Evolutionary conservation across 2,888 invertebrate genomes (phyloP), one percentile per base, ranked within the genome.

Genomic region (Melipona beecheii): DNA sequence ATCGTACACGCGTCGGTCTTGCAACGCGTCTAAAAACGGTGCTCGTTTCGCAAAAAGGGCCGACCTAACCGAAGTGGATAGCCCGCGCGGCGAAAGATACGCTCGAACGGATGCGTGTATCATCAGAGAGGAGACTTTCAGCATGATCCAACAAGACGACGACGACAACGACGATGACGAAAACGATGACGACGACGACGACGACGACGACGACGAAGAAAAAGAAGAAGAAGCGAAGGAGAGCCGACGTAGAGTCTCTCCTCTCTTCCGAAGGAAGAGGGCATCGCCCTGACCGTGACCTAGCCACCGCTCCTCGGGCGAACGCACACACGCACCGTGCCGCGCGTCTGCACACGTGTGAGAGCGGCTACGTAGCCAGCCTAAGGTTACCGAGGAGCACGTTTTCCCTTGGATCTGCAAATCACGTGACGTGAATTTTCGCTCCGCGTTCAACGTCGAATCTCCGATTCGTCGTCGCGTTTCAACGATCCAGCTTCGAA

Each of bases 271-370:
- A 90, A 89, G 90, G 87, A 91, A 87, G 93, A 93, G 94, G 94
- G 92, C 94, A 94, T 94, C 94, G 94, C 92, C 94, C 94, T 92
- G 94, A 93, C 94, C 94, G 93, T 94, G 94, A 94, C 94, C 94
- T 94, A 94, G 93, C 94, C 94, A 94, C 92, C 91, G 92, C 92
- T 91, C 89, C 89, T 83, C 90, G 86, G 89, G 78, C 90, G 81
- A 90, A 88, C 87, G 78, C 79, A 81, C 78, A 81, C 81, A 84
- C 85, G 77, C 77, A 68, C 27, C 77, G 64, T 24, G 31, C 24
- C 43, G 24, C n/a, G 17, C 69, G 21, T 69, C 50, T 74, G 56
- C 78, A 36, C 60, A 73, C 78, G 64, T 58, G 56, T 71, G 27
- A 17, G 56, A 31, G 13, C 66, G 56, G 71, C 69, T 74, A 80